Conservation (phyloP, 2,888 invertebrate genomes). For the Drosophila melanosoma region DNA sequence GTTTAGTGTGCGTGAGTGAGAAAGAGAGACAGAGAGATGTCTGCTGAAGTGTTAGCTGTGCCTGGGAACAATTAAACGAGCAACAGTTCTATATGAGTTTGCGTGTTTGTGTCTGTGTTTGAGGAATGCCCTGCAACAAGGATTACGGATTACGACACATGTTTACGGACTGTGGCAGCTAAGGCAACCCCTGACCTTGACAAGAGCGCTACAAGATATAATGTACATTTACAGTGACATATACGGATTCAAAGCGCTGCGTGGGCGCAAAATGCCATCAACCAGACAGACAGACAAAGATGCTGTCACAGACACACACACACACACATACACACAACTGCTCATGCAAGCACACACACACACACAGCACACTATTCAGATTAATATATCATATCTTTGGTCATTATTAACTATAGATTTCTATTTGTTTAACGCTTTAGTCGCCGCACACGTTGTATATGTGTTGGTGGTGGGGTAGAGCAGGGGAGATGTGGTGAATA, state of each 20-base stretch:
- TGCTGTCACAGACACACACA: conserved; percentile 2
- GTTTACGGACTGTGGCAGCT: conserved; percentile 49
- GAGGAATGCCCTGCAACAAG: conserved; percentile 69
- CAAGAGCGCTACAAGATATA: conserved; percentile 55
- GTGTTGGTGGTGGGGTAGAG: not conserved
- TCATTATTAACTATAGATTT: conserved; percentile 55
- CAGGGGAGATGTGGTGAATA: not conserved
- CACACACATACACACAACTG: conserved; percentile 35
- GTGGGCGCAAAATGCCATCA: conserved; percentile 53
- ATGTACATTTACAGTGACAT: conserved; percentile 28
- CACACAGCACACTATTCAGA: conserved; percentile 2
- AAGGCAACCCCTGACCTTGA: conserved; percentile 77
- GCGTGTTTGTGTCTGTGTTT: conserved; percentile 31
- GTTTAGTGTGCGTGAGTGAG: not conserved
- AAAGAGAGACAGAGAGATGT: conserved; percentile 13
- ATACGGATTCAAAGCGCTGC: conserved; percentile 28
- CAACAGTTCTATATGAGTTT: conserved; percentile 64
- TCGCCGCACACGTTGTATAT: conserved; percentile 10
- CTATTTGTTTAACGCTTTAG: conserved; percentile 48
- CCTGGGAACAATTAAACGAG: conserved; percentile 72
- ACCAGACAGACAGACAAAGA: conserved; percentile 38
- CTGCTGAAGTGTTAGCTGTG: conserved; percentile 5
- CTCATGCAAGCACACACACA: conserved; percentile 45
- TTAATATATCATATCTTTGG: conserved; percentile 23
- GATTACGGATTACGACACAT: conserved; percentile 76